Evolutionary conservation across 2,113 vertebrate genomes (phyloP).

Genomic region (Passer montanus): DNA sequence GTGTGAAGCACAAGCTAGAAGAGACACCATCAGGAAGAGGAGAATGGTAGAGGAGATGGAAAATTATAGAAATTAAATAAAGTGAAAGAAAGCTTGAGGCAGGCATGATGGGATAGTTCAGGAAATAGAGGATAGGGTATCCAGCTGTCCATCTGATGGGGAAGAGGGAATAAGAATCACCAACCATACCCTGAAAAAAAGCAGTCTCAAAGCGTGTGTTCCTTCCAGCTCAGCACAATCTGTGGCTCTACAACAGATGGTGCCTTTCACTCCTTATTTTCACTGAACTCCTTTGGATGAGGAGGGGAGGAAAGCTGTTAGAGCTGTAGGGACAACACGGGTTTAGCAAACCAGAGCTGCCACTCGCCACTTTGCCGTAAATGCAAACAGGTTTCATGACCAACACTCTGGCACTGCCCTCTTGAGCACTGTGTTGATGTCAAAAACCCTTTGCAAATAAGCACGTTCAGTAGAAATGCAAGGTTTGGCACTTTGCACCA

Average conservation of each 20-base stretch:
- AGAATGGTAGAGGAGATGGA: neutral
- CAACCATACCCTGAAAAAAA: neutral
- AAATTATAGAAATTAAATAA: neutral
- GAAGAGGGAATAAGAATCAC: neutral
- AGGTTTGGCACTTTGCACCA: neutral
- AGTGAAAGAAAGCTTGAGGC: neutral
- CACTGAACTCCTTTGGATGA: neutral
- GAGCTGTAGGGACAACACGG: accelerated
- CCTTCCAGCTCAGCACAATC: neutral
- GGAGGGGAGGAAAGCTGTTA: neutral
- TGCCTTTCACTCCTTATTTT: neutral
- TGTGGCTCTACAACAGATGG: neutral
- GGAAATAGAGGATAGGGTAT: neutral
- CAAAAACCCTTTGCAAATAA: neutral
- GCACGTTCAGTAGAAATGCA: neutral
- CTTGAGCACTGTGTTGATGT: neutral
- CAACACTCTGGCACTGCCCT: neutral
- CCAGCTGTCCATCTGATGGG: neutral
- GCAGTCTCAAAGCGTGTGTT: neutral
- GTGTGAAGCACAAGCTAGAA: neutral
- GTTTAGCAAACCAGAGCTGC: accelerated
- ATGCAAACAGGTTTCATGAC: neutral
- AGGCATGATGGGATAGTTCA: neutral
- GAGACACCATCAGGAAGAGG: neutral
- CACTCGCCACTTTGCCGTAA: neutral